A percentile compares a stretch with the other conserved stretches of the same genome.
Evolutionary conservation across 2,113 vertebrate species (phyloP).

Genomic region (Ascaphus truei): DNA sequence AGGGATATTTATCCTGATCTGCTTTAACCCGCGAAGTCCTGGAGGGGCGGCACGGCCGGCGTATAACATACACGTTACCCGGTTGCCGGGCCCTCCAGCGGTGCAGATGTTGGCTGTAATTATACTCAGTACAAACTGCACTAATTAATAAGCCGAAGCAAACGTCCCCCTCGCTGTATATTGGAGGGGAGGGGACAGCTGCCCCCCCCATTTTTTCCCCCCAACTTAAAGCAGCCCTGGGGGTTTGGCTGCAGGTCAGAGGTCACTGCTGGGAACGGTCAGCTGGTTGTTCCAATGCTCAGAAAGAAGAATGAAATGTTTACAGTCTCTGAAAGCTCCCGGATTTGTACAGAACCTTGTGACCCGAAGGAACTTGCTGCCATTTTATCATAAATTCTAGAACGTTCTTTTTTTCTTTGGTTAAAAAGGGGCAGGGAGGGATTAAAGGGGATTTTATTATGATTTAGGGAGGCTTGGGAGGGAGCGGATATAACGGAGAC

Average conservation of each 20-base stretch:
- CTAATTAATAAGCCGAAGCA: too few relatives aligned
- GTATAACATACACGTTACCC: too few relatives aligned
- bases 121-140: too few relatives aligned
- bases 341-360: conserved; percentile 22
- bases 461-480: background rate
- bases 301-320: conserved; percentile 11
- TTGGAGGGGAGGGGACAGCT: background rate
- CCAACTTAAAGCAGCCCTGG: too few relatives aligned
- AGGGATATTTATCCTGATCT: too few relatives aligned
- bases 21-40: too few relatives aligned
- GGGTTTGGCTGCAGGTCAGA: background rate
- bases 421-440: background rate
- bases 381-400: conserved; percentile 23
- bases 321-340: conserved; percentile 18
- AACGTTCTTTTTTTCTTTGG: background rate
- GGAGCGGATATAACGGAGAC: conserved; percentile 16
- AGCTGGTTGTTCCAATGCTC: too few relatives aligned
- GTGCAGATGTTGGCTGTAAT: too few relatives aligned
- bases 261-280: background rate
- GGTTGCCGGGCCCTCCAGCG: too few relatives aligned
- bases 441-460: conserved; percentile 34
- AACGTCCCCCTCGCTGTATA: background rate
- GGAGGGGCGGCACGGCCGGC: too few relatives aligned
- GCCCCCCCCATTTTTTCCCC: too few relatives aligned
- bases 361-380: conserved; percentile 1